A percentile compares a stretch with the other conserved stretches of the same genome.
These are phyloP conservation scores for Hyperopisus bebe DNA, from an alignment of 2,113 vertebrate genomes.

Conservation along the genomic window DNA sequence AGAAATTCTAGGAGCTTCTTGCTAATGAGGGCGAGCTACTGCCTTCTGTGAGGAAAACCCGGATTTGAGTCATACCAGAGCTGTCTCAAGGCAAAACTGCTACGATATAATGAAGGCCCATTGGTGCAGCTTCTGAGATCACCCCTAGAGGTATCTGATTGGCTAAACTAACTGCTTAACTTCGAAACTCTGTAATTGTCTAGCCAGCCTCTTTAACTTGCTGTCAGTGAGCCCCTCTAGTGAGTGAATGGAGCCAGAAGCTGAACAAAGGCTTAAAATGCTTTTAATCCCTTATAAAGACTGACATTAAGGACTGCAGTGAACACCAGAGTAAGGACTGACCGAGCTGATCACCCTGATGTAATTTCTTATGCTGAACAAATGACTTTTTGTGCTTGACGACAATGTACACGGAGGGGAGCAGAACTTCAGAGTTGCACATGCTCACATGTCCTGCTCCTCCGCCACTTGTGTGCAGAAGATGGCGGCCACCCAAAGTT, in stretches of 20 bases:
- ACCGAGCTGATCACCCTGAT: not conserved
- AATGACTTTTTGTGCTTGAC: not conserved
- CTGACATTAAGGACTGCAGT: not conserved
- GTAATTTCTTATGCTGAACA: not conserved
- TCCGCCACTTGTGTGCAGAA: not conserved
- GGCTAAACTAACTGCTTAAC: not conserved
- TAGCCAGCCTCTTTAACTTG: not conserved
- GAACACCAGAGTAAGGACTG: not conserved
- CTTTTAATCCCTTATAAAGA: not conserved
- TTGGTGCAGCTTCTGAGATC: not conserved
- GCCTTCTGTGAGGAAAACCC: not conserved
- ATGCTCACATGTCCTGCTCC: not conserved
- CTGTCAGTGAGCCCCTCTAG: conserved; percentile 11
- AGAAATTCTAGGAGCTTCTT: not conserved
- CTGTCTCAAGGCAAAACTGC: not conserved
- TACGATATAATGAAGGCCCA: not conserved
- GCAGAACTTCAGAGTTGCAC: not conserved
- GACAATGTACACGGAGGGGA: not conserved
- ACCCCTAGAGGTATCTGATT: not conserved
- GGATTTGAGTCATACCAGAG: not conserved
- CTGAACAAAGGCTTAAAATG: not conserved
- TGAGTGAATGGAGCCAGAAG: not conserved
- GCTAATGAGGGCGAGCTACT: not conserved
- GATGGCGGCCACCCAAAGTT: not conserved
- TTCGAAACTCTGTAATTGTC: conserved; percentile 3